Base-by-base conservation (phyloP, 1,140 invertebrate species). In the Aphaenogaster ashmeadi region DNA sequence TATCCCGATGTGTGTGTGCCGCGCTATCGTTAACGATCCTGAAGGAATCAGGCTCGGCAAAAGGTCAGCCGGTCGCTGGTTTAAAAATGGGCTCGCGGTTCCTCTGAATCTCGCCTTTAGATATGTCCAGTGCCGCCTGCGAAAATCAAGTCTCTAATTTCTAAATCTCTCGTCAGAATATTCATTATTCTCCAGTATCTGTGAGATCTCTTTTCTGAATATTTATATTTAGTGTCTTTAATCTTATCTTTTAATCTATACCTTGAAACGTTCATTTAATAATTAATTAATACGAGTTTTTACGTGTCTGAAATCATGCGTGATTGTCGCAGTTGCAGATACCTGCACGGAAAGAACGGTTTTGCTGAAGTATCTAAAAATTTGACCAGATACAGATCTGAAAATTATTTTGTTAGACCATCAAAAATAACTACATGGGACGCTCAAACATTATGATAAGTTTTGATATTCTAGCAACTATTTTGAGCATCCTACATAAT, bases 1-100 rank as follows among this genome's bases (percentile, higher is more conserved):
- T 71, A 71, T 27, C 18, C 50, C 36, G 21, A 33, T 21, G 50
- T 33, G 50, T 62, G 18, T 54, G 18, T 56, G 38, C 21, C 71
- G 36, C 33, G 15, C 47, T 90, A 90, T 90, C 88, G 58, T 81
- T 77, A 87, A 79, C 21, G 67, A 88, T 78, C 44, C 78, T 8
- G 50, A 54, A 81, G 75, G 56, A 79, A 64, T 74, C 41, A 72
- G 58, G 78, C 47, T 90, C 80, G 44, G 18, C 11, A 18, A 67
- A 67, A 78, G 69, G 71, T 91, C 84, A 74, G 50, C 33, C n/a
- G 13, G 60, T 36, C n/a, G 15, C 18, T 27, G 64, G 72, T 54
- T 84, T 83, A 78, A 89, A 69, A 79, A 74, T 56, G 77, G 7
- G 6, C 41, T n/a, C 36, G 36, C 75, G 58, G n/a, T 80, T 75